Conservation (phyloP, 2,113 vertebrate genomes). For the Nannobrachium achirus region DNA sequence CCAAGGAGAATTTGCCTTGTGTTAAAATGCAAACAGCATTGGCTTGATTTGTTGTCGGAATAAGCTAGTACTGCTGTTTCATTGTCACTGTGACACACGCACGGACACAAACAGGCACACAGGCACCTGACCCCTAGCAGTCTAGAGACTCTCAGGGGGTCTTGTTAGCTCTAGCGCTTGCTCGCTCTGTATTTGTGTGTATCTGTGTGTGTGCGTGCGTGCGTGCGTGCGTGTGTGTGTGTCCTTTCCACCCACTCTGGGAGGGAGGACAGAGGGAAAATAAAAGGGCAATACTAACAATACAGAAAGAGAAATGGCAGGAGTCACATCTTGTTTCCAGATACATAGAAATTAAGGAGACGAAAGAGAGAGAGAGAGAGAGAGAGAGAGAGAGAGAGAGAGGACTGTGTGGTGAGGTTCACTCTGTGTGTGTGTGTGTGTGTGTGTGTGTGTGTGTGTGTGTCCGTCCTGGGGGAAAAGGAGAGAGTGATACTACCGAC, state of each 20-base stretch:
- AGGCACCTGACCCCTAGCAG: slow-evolving; percentile 58
- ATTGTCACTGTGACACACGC: slow-evolving; percentile 30
- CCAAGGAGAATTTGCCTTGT: background rate
- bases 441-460: too few species aligned
- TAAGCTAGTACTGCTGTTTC: slow-evolving; percentile 38
- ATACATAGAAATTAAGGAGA: slow-evolving; percentile 38
- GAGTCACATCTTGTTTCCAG: slow-evolving; percentile 53
- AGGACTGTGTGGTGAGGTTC: slow-evolving; percentile 34
- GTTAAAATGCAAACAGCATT: slow-evolving; percentile 24
- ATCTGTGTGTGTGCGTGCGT: slow-evolving; percentile 14
- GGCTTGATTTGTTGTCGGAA: slow-evolving; percentile 32
- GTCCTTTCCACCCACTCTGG: background rate
- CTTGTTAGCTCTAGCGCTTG: slow-evolving; percentile 66
- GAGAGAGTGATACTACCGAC: slow-evolving; percentile 55
- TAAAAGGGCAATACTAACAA: slow-evolving; percentile 54
- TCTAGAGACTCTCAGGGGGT: slow-evolving; percentile 65
- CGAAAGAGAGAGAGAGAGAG: slow-evolving; percentile 19
- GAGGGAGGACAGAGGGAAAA: slow-evolving; percentile 37
- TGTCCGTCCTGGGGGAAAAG: slow-evolving; percentile 5
- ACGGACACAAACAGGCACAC: slow-evolving; percentile 23
- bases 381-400: background rate
- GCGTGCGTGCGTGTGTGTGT: slow-evolving; percentile 37
- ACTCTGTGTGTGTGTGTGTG: slow-evolving; percentile 23
- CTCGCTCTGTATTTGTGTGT: slow-evolving; percentile 20
- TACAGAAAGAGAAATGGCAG: slow-evolving; percentile 58